A percentile compares a stretch with the other conserved stretches of the same genome.
Conservation (phyloP, 2,888 invertebrate species). For the Cantharis rufa region DNA sequence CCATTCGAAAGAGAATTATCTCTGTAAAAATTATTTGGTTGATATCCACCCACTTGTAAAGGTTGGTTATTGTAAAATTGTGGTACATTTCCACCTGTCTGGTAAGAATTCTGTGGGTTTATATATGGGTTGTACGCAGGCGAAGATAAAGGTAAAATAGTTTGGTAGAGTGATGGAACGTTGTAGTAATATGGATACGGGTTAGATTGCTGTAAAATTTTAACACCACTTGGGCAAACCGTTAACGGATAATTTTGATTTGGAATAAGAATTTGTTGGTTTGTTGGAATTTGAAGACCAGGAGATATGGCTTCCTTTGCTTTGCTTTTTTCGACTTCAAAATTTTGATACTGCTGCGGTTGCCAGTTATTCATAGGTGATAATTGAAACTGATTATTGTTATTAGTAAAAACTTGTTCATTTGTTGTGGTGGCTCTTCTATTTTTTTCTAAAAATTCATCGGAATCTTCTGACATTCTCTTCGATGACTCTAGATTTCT, state of each 20-base stretch:
- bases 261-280: neutral
- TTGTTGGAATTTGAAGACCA: neutral
- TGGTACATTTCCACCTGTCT: neutral
- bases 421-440: neutral
- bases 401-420: neutral
- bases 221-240: constrained; percentile 38
- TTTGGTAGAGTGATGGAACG: neutral
- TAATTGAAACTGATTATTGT: neutral
- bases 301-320: neutral
- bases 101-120: neutral
- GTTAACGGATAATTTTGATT: neutral
- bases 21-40: neutral
- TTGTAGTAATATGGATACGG: constrained; percentile 28
- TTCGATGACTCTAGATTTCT: neutral
- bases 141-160: neutral
- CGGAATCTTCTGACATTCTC: neutral
- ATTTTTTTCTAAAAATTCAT: neutral
- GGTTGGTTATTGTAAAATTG: neutral
- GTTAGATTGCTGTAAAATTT: constrained; percentile 34
- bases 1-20: neutral
- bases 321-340: neutral
- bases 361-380: neutral
- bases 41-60: neutral
- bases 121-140: neutral
- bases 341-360: neutral